A percentile compares a stretch with the other conserved stretches of the same genome.
phyloP scores from a whole-genome alignment of 2,797 vertebrate genomes.

The Molossus alvarezi region DNA sequence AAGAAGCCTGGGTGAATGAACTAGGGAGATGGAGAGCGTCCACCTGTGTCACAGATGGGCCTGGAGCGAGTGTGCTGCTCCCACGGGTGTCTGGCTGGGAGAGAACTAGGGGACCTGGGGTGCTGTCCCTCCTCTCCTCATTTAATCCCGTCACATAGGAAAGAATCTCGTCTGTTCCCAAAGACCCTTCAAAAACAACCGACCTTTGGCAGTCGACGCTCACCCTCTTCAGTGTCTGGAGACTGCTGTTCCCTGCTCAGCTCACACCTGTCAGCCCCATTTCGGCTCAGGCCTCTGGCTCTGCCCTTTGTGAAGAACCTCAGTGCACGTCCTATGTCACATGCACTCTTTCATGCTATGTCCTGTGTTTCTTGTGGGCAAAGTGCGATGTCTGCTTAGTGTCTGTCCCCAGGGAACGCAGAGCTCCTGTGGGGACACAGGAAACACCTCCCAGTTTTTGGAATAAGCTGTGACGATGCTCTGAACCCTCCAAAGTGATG shows the following conservation, averaged over 20 bases:
- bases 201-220: background rate
- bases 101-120: fast-evolving
- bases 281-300: background rate
- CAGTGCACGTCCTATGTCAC: fast-evolving
- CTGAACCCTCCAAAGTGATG: too few species aligned
- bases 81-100: background rate
- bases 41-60: too few species aligned
- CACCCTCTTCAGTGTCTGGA: background rate
- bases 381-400: background rate
- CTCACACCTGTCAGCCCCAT: background rate
- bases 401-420: background rate
- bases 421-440: background rate
- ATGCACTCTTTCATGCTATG: background rate
- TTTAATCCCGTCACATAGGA: background rate
- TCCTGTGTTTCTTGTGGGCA: fast-evolving
- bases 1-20: too few species aligned
- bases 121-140: background rate
- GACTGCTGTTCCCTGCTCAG: background rate
- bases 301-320: background rate
- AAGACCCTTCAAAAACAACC: background rate
- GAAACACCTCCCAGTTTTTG: background rate
- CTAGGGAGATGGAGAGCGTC: background rate
- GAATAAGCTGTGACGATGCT: background rate
- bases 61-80: background rate
- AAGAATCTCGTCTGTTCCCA: background rate